Conservation (phyloP, 2,797 vertebrate species). For the Alauda arvensis region DNA sequence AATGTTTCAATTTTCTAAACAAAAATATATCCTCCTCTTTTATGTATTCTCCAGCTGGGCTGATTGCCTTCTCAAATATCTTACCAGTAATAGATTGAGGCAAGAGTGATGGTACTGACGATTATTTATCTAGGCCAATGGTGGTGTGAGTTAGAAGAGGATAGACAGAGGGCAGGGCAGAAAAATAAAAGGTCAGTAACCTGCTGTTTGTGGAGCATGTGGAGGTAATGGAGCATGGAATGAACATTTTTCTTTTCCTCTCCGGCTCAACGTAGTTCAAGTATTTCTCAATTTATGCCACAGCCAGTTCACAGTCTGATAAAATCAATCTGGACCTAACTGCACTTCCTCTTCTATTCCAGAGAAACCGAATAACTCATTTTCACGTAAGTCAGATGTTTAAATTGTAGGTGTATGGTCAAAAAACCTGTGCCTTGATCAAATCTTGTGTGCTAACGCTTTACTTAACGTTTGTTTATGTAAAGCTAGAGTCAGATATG, state of each 20-base stretch:
- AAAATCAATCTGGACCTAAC: neutral
- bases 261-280: neutral
- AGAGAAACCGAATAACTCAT: neutral
- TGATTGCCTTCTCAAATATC: neutral
- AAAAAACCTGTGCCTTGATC: neutral
- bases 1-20: neutral
- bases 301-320: neutral
- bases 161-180: neutral
- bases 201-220: rapidly evolving
- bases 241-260: neutral
- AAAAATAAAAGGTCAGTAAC: neutral
- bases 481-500: neutral
- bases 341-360: neutral
- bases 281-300: neutral
- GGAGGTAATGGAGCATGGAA: neutral
- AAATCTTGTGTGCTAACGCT: neutral
- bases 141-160: neutral
- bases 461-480: neutral
- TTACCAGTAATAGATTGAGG: neutral
- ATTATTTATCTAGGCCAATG: neutral
- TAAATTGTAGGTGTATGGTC: neutral
- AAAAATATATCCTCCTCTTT: neutral
- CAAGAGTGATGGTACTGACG: neutral
- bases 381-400: neutral
- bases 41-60: neutral